phyloP scores from a whole-genome alignment of 2,888 invertebrate genomes.

The Prosapia bicincta region DNA sequence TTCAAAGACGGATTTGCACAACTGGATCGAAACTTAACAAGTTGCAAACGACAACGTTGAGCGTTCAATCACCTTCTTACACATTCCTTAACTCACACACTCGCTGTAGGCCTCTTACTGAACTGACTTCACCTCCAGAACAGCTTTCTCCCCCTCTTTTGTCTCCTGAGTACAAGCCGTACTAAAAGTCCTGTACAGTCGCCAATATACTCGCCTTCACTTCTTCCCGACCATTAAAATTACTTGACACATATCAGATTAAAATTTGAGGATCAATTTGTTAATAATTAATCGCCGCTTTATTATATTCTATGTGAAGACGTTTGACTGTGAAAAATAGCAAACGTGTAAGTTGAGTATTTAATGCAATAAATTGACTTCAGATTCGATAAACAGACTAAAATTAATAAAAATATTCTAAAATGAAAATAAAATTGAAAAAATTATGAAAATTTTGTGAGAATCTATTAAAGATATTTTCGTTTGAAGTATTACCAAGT shows the following conservation, averaged over 20 bases:
- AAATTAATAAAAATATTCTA: too few relatives aligned
- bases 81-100: slow-evolving; percentile 3
- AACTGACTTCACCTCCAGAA: slow-evolving; percentile 7
- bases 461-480: too few relatives aligned
- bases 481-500: too few relatives aligned
- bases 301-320: too few relatives aligned
- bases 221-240: not conserved
- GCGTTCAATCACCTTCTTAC: slow-evolving; percentile 9
- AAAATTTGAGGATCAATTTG: too few relatives aligned
- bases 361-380: too few relatives aligned
- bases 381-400: too few relatives aligned
- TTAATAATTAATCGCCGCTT: too few relatives aligned
- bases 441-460: too few relatives aligned
- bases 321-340: too few relatives aligned
- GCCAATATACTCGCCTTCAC: not conserved
- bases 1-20: not conserved
- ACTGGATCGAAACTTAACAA: not conserved
- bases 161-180: not conserved
- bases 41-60: not conserved
- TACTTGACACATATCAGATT: not conserved
- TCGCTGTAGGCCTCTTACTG: slow-evolving; percentile 11
- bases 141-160: slow-evolving; percentile 24
- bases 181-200: not conserved
- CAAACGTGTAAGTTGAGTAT: too few relatives aligned
- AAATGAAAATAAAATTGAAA: too few relatives aligned